Base-by-base conservation (phyloP, 2,888 invertebrate species). In the Stenodera caucasica region DNA sequence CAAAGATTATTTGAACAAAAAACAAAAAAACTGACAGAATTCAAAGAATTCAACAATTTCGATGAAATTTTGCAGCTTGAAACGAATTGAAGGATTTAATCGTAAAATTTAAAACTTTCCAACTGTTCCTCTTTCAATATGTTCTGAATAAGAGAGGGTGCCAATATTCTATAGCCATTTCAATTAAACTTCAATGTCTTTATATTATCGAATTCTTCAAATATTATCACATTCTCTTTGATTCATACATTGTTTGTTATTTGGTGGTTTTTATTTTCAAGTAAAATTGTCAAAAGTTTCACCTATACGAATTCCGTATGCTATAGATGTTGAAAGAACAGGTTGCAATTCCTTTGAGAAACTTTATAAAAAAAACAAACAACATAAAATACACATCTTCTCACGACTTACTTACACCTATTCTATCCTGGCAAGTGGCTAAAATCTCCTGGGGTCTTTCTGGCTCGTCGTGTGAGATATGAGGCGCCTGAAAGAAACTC, bases 381-480 rank as follows among this genome's bases (percentile, higher is more conserved):
- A 53, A 65, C 69, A 70, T 69, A 71, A 71, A 71, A 70, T 61
- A 71, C 66, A 70, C 67, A 65, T 67, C 60, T 56, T 63, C 55
- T 63, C 66, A 61, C 65, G 66, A 67, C 68, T 70, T 63, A 67
- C 69, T 70, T 68, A 69, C 69, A 71, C 71, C 71, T 70, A 67
- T 64, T 63, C 61, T 64, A 69, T 71, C 65, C 67, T 68, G 67
- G 67, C 65, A 66, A 70, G 70, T 69, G 70, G 68, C 67, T 60
- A 61, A 54, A 63, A 40, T 64, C 54, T 67, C 68, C 69, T 67
- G 61, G 55, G 71, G 72, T 72, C 69, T 66, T 69, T 55, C 71
- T 68, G 69, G 71, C 75, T 75, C 75, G 76, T 75, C 77, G 63
- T 67, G 71, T 75, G 74, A 77, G 72, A 74, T 73, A 76, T 74